These are phyloP conservation scores for Eupithecia subumbrata DNA, from an alignment of 2,888 invertebrate species.

Conservation along the genomic window DNA sequence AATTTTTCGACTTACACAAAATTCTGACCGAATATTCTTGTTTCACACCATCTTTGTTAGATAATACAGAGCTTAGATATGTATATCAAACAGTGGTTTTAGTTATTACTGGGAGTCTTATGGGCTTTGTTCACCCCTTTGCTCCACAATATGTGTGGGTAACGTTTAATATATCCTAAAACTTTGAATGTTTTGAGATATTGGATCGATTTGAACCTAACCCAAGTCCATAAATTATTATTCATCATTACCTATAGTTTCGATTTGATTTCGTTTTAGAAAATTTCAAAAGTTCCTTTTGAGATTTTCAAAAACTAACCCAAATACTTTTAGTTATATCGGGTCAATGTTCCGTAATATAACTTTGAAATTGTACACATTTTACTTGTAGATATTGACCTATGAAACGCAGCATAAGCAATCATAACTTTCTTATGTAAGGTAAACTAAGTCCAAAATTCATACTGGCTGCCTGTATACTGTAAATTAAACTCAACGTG, in stretches of 20 bases:
- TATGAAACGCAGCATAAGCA: not conserved
- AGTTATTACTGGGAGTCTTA: slow-evolving; percentile 50
- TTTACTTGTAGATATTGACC: not conserved
- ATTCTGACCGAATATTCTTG: slow-evolving; percentile 7
- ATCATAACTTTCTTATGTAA: not conserved
- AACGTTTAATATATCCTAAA: not conserved
- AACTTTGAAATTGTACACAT: too few relatives aligned
- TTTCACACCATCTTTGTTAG: slow-evolving; percentile 38
- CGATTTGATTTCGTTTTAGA: not conserved
- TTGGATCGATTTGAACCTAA: not conserved
- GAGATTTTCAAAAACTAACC: too few relatives aligned
- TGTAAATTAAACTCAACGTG: too few relatives aligned
- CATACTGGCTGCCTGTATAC: not conserved
- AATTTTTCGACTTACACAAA: not conserved
- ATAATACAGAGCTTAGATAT: slow-evolving; percentile 56
- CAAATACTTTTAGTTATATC: too few relatives aligned
- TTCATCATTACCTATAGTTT: not conserved
- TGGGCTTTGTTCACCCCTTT: slow-evolving; percentile 46
- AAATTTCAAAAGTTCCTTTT: not conserved
- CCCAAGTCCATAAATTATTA: not conserved
- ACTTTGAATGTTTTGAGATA: not conserved
- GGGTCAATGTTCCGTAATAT: too few relatives aligned
- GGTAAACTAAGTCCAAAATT: too few relatives aligned
- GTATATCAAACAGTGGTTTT: slow-evolving; percentile 52
- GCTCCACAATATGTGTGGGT: not conserved